Percentiles rank a stretch among this genome's conserved stretches.
These are phyloP conservation scores for Oplegnathus fasciatus DNA, from an alignment of 2,113 vertebrate genomes.

Conservation along the genomic window DNA sequence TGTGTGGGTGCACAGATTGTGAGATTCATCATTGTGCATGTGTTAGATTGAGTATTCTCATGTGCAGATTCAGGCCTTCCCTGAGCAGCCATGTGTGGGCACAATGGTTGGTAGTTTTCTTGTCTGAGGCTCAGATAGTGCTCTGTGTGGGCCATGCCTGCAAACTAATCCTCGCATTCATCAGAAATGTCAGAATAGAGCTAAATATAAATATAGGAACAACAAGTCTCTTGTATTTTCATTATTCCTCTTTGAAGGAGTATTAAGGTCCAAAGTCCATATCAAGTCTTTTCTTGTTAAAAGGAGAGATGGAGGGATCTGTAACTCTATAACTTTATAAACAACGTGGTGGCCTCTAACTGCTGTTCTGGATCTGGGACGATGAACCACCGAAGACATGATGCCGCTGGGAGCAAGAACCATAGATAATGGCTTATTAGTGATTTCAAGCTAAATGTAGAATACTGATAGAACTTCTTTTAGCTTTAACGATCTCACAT, in stretches of 20 bases:
- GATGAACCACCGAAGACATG: conserved; percentile 50
- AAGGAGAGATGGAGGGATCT: background rate
- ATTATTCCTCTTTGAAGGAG: background rate
- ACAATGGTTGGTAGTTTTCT: conserved; percentile 62
- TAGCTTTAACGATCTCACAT: background rate
- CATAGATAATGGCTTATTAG: conserved; percentile 42
- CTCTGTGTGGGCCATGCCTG: conserved; percentile 57
- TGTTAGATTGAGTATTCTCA: conserved; percentile 44
- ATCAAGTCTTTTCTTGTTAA: background rate
- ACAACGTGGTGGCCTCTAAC: conserved; percentile 19
- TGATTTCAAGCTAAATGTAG: conserved; percentile 44
- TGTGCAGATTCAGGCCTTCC: conserved; percentile 60
- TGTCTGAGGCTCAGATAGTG: conserved; percentile 45
- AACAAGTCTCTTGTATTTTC: background rate
- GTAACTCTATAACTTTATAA: conserved; percentile 9
- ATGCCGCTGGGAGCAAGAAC: conserved; percentile 37
- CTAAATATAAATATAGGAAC: conserved; percentile 8
- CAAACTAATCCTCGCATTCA: conserved; percentile 46
- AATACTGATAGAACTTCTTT: conserved; percentile 29
- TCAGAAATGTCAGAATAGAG: conserved; percentile 21
- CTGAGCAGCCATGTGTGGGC: conserved; percentile 60
- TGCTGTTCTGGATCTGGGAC: conserved; percentile 60
- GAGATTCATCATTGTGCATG: conserved; percentile 46
- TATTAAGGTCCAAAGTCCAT: background rate
- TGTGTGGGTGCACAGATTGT: conserved; percentile 66